Base-by-base conservation (phyloP, 2,113 vertebrate genomes). In the Gulo gulo region DNA sequence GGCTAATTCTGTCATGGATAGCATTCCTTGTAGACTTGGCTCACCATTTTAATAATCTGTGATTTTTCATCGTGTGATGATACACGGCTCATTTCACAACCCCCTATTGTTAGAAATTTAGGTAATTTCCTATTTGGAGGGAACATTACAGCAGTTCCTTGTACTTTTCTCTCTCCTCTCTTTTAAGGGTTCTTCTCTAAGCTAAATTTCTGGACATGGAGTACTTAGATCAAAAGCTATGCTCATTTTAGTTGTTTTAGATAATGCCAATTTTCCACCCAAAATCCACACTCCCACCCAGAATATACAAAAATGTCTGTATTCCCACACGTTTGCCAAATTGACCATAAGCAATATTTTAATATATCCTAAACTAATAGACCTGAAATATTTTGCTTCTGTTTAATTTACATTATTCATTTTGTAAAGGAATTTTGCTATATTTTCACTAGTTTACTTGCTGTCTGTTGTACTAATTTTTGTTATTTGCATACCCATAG, bases 81-180 rank as follows among this genome's bases (percentile, higher is more conserved):
- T n/a, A 15, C 21, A 7, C 82, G 73, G 59, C 39, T 91, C 91
- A 91, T 81, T 88, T 96, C 79, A 42, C 18, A 91, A 52, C 42
- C 69, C 55, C 34, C 29, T 50, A 12, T 93, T 71, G 36, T 88
- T 93, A 83, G 73, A 90, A 94, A 95, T 82, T 57, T 86, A 69
- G 91, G 78, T 91, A 69, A 86, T 89, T 97, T 91, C 86, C 87
- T 74, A 93, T 45, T 76, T 71, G 7, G 73, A 67, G 45, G 71
- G 24, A n/a, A 20, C 42, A 85, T 55, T 42, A 13, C 76, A 88
- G 10, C 10, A 36, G 16, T 81, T 94, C 26, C 55, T 89, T 50
- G 59, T 71, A 45, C 80, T 76, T 93, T 86, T 42, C 57, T 93
- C 65, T 94, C 39, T 82, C 34, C 31, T 88, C 52, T 21, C 23